These are phyloP conservation scores for Marisa cornuarietis DNA, from an alignment of 1,140 invertebrate species.

Conservation along the genomic window DNA sequence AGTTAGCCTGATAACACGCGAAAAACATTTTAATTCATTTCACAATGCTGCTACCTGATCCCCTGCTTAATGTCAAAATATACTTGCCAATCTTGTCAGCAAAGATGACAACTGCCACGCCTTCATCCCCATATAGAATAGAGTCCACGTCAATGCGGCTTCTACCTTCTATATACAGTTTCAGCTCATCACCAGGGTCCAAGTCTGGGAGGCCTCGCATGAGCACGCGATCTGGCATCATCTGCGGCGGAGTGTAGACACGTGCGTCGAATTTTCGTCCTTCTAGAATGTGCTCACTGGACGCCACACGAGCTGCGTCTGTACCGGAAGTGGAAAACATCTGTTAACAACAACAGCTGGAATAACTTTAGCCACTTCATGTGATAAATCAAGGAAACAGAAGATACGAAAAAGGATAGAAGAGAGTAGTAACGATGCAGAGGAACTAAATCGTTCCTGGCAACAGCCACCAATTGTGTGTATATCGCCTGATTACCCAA, in stretches of 20 bases:
- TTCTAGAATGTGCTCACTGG: background rate
- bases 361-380: background rate
- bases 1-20: too few relatives aligned
- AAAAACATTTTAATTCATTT: too few relatives aligned
- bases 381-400: too few relatives aligned
- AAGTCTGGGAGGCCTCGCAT: conserved; percentile 5
- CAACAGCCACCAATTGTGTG: too few relatives aligned
- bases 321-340: too few relatives aligned
- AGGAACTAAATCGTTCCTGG: too few relatives aligned
- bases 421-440: too few relatives aligned
- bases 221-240: conserved; percentile 13
- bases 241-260: conserved; percentile 12
- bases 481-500: too few relatives aligned
- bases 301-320: conserved; percentile 14
- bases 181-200: conserved; percentile 1
- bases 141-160: background rate
- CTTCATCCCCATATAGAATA: conserved; percentile 19
- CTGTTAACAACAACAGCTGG: background rate
- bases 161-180: conserved; percentile 3
- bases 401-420: too few relatives aligned
- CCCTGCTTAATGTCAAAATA: too few relatives aligned
- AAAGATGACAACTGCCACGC: conserved; percentile 17
- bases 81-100: conserved; percentile 7
- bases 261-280: conserved; percentile 3
- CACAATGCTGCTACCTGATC: too few relatives aligned